Base-by-base conservation (phyloP, 2,113 vertebrate species). In the Henicopernis longicauda region DNA sequence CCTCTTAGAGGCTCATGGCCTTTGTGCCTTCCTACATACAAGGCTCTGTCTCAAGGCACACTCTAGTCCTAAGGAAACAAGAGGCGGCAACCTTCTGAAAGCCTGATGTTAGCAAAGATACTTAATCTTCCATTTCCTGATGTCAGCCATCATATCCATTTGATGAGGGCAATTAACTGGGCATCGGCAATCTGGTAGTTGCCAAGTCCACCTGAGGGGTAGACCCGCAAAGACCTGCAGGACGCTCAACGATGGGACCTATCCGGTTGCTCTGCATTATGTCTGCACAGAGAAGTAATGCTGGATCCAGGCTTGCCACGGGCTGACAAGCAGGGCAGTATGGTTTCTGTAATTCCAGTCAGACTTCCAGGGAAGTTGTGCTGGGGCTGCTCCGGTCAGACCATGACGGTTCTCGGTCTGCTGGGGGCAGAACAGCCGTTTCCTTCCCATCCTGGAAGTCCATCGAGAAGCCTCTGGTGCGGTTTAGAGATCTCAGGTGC, bases 351-450 rank as follows among this genome's bases (percentile, higher is more conserved):
- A 47, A 63, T 66, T 22, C 17, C 36, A 74, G 34, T 7, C 21
- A 22, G 47, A 15, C n/a, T 91, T 83, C 26, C 31, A 36, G 67
- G 4, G 9, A 62, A 77, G 16, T 73, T 47, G 22, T 6, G 1
- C 8, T 1, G 1, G 31, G 15, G 13, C 49, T 67, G 71, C 36
- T 77, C 11, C 0, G 0, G 15, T 58, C 34, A 80, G 55, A 49
- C 29, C 4, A 4, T 3, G 22, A 47, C 0, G 0, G 23, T 71
- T 58, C 34, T 62, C 11, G 16, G 22, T 78, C 54, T 95, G 59
- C 44, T 4, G 2, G 23, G 7, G 17, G 21, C 19, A 86, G 58
- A 83, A 80, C 10, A 1, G 1, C 15, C 4, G 0, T 54, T 83
- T 73, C 5, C 55, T 67, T 71, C 50, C 23, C 3, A 0, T 55